Percentiles rank a stretch among this genome's conserved stretches.
Conservation (phyloP, 2,888 invertebrate species). For the Nomada flava region DNA sequence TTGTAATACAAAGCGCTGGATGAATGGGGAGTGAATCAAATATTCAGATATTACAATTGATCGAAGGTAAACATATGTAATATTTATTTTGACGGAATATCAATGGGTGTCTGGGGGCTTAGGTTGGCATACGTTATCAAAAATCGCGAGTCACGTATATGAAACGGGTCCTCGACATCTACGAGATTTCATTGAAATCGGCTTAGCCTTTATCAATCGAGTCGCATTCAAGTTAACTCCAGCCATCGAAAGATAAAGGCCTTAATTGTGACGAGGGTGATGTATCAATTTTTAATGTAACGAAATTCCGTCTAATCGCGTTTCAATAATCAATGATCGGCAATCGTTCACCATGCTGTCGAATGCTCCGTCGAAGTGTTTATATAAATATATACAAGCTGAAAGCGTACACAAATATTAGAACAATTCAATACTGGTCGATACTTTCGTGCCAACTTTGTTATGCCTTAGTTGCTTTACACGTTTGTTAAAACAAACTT, state of each 20-base stretch:
- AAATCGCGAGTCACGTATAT: not conserved
- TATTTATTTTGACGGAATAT: slow-evolving; percentile 33
- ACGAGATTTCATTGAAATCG: slow-evolving; percentile 20
- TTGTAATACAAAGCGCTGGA: no score
- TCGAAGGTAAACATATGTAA: not conserved
- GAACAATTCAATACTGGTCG: no score
- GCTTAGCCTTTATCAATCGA: slow-evolving; percentile 2
- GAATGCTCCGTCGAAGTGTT: not conserved
- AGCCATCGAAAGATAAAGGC: not conserved
- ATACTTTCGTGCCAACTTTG: no score
- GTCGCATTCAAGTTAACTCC: not conserved
- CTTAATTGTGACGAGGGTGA: slow-evolving; percentile 5
- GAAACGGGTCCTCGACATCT: not conserved
- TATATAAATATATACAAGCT: not conserved
- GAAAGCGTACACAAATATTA: no score
- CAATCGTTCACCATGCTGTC: not conserved
- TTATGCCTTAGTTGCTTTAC: no score
- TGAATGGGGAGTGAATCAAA: no score
- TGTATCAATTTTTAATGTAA: not conserved
- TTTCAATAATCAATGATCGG: not conserved
- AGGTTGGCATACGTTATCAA: not conserved
- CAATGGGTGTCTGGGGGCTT: not conserved
- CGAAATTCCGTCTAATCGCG: not conserved
- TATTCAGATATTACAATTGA: not conserved
- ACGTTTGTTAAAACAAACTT: no score